Evolutionary conservation across 2,888 invertebrate species (phyloP).

Genomic region (Junonia oenone): DNA sequence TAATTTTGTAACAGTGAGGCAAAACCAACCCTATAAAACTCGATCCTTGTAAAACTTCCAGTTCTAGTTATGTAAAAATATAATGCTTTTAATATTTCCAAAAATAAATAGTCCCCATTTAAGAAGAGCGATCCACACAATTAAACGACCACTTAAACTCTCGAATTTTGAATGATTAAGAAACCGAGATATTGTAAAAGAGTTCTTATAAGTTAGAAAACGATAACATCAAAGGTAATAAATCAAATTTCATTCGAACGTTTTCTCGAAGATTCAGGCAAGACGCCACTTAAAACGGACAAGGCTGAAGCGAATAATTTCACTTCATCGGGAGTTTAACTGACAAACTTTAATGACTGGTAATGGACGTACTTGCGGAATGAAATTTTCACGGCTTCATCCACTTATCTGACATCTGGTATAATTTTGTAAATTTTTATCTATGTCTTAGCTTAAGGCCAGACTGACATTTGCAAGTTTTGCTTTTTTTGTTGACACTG

Average conservation of each 20-base stretch:
- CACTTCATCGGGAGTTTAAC: slow-evolving; percentile 49
- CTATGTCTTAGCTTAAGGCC: no score
- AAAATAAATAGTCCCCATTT: no score
- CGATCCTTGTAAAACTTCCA: no score
- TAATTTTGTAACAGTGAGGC: no score
- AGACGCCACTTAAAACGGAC: neutral
- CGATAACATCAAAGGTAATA: neutral
- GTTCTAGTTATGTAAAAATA: no score
- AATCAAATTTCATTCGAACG: neutral
- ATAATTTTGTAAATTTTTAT: no score
- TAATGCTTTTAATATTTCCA: no score
- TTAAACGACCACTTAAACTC: neutral
- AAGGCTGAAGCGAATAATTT: slow-evolving; percentile 16
- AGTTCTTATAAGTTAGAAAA: neutral
- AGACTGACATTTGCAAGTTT: no score
- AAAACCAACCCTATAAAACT: no score
- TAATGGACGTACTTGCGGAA: slow-evolving; percentile 60
- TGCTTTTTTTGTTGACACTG: no score
- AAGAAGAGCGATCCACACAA: neutral
- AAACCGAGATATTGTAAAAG: neutral
- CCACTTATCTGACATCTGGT: slow-evolving; percentile 36
- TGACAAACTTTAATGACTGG: slow-evolving; percentile 56
- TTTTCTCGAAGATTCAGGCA: neutral
- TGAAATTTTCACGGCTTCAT: slow-evolving; percentile 47
- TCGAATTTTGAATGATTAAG: neutral